Evolutionary conservation across 2,888 invertebrate genomes (phyloP).

Genomic region (Euplexia lucipara): DNA sequence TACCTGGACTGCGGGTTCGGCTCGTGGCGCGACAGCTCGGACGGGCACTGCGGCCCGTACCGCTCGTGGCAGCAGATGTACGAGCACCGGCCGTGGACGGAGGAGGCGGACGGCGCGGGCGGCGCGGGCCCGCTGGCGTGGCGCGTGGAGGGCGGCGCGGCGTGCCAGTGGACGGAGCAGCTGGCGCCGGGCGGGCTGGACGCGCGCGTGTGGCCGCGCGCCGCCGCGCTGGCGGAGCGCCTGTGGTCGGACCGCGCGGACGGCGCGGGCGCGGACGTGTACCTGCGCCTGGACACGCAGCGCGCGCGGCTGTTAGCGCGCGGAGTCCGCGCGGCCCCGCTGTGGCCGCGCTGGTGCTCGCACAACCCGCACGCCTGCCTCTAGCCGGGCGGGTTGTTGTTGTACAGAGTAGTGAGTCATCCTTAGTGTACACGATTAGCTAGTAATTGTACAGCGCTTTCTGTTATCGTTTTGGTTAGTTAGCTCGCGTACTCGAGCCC

Average conservation of each 20-base stretch:
- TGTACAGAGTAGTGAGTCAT: constrained; percentile 69
- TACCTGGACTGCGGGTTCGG: constrained; percentile 97
- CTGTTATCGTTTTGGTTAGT: constrained; percentile 59
- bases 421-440: constrained; percentile 66
- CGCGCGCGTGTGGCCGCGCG: constrained; percentile 95
- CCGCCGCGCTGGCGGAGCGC: constrained; percentile 95
- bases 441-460: constrained; percentile 77
- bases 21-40: constrained; percentile 95
- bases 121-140: constrained; percentile 92
- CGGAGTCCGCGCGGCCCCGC: constrained; percentile 93
- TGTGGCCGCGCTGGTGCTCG: constrained; percentile 95
- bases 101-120: constrained; percentile 91
- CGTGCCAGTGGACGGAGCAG: constrained; percentile 96
- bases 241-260: constrained; percentile 93
- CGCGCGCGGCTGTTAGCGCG: constrained; percentile 92
- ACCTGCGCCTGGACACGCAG: constrained; percentile 93
- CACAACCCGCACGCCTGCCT: constrained; percentile 95
- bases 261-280: constrained; percentile 91
- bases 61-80: constrained; percentile 97
- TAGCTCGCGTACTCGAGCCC: constrained; percentile 46
- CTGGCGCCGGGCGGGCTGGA: constrained; percentile 94
- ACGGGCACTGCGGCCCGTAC: constrained; percentile 97
- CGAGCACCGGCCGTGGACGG: constrained; percentile 95
- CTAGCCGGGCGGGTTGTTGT: constrained; percentile 71
- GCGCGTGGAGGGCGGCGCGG: constrained; percentile 93